A percentile compares a stretch with the other conserved stretches of the same genome.
phyloP scores from a whole-genome alignment of 2,113 vertebrate genomes.

The Vireo altiloquus region DNA sequence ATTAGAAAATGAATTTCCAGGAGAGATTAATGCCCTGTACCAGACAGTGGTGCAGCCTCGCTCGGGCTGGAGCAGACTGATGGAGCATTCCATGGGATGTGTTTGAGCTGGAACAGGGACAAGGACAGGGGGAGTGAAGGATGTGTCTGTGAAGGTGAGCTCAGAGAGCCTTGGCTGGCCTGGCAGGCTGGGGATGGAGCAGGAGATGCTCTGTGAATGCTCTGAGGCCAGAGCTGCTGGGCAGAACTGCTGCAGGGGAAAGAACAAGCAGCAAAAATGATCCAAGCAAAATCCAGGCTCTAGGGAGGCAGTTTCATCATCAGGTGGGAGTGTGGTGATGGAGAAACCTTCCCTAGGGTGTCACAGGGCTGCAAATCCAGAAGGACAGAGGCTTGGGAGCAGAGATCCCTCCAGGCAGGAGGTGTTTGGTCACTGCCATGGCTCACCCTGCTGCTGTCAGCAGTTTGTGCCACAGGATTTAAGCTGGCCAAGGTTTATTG shows the following conservation, averaged over 20 bases:
- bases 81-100: not conserved
- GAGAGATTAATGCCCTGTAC: not conserved
- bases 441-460: not conserved
- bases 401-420: not conserved
- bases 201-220: not conserved
- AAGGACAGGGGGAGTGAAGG: not conserved
- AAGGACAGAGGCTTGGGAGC: not conserved
- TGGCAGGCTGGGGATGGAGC: not conserved
- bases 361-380: not conserved
- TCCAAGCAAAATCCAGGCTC: not conserved
- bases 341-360: not conserved
- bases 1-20: not conserved
- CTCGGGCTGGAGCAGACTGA: not conserved
- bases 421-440: not conserved
- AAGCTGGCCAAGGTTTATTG: not conserved
- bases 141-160: not conserved
- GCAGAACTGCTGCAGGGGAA: not conserved
- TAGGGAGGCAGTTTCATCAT: not conserved
- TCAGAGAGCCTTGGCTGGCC: not conserved
- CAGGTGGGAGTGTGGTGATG: not conserved
- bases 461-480: not conserved
- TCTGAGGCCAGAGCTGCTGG: not conserved
- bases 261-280: not conserved
- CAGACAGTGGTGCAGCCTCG: not conserved
- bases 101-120: not conserved